phyloP scores from a whole-genome alignment of 2,797 vertebrate species.

The Liasis olivaceus region DNA sequence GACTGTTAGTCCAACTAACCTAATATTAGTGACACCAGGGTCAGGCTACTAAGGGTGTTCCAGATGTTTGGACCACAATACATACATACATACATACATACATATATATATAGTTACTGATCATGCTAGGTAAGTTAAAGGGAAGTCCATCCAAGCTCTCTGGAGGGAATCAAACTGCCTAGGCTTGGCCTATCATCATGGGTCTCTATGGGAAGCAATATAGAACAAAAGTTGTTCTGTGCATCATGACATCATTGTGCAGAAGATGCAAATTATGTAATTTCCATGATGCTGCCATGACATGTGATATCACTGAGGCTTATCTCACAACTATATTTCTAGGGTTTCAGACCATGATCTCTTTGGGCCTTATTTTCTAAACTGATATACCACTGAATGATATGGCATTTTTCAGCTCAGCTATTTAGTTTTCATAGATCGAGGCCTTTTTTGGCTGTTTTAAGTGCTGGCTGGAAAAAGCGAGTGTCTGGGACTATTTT shows the following conservation, averaged over 20 bases:
- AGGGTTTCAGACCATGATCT: background rate
- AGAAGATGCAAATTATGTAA: background rate
- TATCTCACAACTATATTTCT: background rate
- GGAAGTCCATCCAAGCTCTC: background rate
- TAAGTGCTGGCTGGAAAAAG: background rate
- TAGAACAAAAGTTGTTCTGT: background rate
- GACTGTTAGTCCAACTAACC: background rate
- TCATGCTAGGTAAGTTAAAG: background rate
- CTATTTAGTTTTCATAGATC: background rate
- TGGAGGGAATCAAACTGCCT: background rate
- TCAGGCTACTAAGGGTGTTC: background rate
- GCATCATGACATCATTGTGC: background rate
- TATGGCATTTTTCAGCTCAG: background rate
- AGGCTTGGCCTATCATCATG: background rate
- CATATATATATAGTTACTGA: background rate
- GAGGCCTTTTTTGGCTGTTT: background rate
- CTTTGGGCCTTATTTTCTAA: background rate
- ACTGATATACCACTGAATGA: background rate
- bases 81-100: background rate
- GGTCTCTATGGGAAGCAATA: background rate
- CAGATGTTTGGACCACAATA: background rate
- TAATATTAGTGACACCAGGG: background rate
- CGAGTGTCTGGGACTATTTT: background rate
- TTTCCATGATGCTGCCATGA: background rate
- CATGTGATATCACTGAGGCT: background rate